phyloP scores from a whole-genome alignment of 2,113 vertebrate species.

The Labrus mixtus region DNA sequence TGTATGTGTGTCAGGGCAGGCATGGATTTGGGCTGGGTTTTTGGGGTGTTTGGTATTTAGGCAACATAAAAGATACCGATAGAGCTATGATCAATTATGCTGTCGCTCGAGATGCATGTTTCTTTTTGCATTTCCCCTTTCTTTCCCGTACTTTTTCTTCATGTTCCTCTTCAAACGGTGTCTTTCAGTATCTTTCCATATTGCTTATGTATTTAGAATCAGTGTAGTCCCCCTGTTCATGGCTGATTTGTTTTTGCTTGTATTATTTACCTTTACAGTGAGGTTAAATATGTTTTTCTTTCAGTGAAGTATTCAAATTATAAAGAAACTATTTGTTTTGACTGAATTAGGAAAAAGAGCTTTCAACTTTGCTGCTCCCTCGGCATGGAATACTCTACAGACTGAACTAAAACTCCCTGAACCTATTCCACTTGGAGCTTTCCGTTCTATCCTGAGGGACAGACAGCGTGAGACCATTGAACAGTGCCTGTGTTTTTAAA shows the following conservation, averaged over 20 bases:
- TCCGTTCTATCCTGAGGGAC: no score
- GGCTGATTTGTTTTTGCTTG: conserved; percentile 25
- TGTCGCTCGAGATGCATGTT: conserved; percentile 33
- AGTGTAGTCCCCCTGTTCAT: conserved; percentile 20
- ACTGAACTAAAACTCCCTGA: no score
- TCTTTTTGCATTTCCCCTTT: conserved; percentile 13
- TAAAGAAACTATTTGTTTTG: not conserved
- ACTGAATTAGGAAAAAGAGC: no score
- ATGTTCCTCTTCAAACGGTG: conserved; percentile 21
- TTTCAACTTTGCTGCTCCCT: no score
- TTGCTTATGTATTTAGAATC: conserved; percentile 29
- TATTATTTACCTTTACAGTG: conserved; percentile 4
- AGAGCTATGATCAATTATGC: conserved; percentile 6
- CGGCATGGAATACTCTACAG: no score
- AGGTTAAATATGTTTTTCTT: no score
- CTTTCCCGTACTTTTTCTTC: not conserved
- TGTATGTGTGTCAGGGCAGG: conserved; percentile 14
- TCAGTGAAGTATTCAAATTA: conserved; percentile 20
- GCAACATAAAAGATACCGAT: conserved; percentile 50
- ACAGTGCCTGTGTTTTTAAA: no score
- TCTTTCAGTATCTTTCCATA: conserved; percentile 43
- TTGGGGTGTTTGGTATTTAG: conserved; percentile 66
- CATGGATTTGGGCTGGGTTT: conserved; percentile 50
- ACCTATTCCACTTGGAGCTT: no score
- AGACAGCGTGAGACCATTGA: no score